phyloP scores from a whole-genome alignment of 2,797 vertebrate species.

The Bradypodion pumilum region DNA sequence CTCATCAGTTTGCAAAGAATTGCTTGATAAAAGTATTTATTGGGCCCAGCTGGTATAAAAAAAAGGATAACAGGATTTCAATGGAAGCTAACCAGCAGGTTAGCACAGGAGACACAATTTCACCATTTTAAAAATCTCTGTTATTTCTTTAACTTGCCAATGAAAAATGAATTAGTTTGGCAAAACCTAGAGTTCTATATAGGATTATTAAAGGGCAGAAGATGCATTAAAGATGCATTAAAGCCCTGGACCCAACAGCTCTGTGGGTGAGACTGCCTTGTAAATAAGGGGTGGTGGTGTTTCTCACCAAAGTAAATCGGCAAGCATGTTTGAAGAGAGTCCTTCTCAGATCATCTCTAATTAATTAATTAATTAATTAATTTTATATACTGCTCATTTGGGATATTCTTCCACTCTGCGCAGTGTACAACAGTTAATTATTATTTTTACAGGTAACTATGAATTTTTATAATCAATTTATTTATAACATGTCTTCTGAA shows the following conservation, averaged over 20 bases:
- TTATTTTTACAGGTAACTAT: too few relatives aligned
- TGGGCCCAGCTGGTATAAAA: not conserved
- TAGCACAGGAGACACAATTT: not conserved
- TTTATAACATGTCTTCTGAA: not conserved
- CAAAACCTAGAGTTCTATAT: not conserved
- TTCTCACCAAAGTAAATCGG: not conserved
- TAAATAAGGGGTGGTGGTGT: not conserved
- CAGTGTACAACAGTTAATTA: too few relatives aligned
- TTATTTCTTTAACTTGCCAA: not conserved
- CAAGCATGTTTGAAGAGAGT: not conserved
- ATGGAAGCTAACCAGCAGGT: not conserved
- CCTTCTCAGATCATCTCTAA: not conserved
- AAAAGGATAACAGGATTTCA: not conserved
- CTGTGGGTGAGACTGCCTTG: not conserved
- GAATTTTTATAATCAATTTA: not conserved
- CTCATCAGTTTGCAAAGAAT: not conserved
- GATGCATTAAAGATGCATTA: not conserved
- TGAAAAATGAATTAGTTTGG: not conserved
- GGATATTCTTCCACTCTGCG: too few relatives aligned
- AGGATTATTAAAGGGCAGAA: not conserved
- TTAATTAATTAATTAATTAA: too few relatives aligned
- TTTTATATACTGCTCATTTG: too few relatives aligned
- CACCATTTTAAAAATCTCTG: not conserved
- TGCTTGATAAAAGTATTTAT: not conserved
- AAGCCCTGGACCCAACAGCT: not conserved